These are phyloP conservation scores for Octopus bimaculoides DNA, from an alignment of 1,140 invertebrate species.

Conservation along the genomic window DNA sequence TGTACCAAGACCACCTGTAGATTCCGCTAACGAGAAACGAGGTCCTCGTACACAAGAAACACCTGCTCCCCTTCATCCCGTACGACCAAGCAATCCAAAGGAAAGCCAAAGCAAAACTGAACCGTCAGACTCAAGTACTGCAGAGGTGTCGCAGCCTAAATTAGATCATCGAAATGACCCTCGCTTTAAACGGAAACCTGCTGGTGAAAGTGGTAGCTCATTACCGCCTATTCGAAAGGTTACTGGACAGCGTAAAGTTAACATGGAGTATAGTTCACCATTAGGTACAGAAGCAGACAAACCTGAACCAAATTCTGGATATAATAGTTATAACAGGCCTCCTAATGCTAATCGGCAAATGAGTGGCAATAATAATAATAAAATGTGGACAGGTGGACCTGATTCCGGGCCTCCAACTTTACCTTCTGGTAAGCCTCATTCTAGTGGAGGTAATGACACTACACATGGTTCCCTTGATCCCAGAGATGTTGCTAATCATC, in stretches of 20 bases:
- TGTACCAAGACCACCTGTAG: conserved; percentile 14
- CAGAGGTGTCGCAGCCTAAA: conserved; percentile 31
- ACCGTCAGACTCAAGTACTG: conserved; percentile 14
- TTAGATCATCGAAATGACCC: conserved; percentile 52
- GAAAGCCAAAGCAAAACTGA: conserved; percentile 15
- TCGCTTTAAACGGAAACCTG: conserved; percentile 45
- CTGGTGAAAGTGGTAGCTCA: conserved; percentile 21
- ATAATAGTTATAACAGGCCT: conserved; percentile 46
- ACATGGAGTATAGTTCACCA: conserved; percentile 51
- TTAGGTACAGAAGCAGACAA: conserved; percentile 35
- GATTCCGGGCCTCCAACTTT: conserved; percentile 25
- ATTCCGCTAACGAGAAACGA: conserved; percentile 8
- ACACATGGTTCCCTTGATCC: neutral
- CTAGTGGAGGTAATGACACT: conserved; percentile 1
- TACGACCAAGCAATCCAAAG: conserved; percentile 2
- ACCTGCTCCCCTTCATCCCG: neutral
- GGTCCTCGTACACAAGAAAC: conserved; percentile 4
- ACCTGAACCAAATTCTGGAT: conserved; percentile 26
- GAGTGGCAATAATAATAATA: neutral
- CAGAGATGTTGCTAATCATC: conserved; percentile 1
- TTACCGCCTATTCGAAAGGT: conserved; percentile 24
- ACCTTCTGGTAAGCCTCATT: conserved; percentile 19
- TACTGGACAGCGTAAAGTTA: conserved; percentile 37
- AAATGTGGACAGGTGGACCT: conserved; percentile 14
- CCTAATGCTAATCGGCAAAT: conserved; percentile 7